Evolutionary conservation across 2,113 vertebrate genomes (phyloP).

Genomic region (Poecile atricapillus): DNA sequence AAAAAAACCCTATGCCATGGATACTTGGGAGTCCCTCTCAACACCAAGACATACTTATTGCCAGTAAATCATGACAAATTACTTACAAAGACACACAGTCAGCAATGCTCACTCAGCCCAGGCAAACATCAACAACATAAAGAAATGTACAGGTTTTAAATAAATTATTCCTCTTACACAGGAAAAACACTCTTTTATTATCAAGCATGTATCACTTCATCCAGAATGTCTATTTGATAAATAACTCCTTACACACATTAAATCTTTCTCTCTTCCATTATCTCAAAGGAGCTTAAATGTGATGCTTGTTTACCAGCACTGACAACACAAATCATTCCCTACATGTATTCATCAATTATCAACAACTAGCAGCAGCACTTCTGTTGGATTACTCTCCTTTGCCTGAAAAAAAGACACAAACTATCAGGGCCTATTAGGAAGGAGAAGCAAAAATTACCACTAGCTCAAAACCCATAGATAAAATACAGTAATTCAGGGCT

Average conservation of each 20-base stretch:
- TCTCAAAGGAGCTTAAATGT: not conserved
- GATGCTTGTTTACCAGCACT: not conserved
- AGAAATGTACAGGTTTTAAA: not conserved
- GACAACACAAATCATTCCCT: not conserved
- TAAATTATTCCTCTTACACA: not conserved
- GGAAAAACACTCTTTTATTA: not conserved
- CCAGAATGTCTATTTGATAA: not conserved
- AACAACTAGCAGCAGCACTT: not conserved
- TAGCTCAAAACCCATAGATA: not conserved
- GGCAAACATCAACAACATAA: not conserved
- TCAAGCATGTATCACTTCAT: not conserved
- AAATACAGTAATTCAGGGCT: not conserved
- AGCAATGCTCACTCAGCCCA: not conserved
- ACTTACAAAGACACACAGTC: not conserved
- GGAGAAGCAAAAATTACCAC: not conserved
- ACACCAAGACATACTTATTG: not conserved
- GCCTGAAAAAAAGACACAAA: not conserved
- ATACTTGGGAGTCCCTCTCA: not conserved
- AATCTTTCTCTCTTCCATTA: not conserved
- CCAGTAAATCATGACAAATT: not conserved
- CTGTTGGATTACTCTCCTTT: not conserved
- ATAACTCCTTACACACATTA: not conserved
- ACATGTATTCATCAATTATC: not conserved
- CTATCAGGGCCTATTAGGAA: not conserved
- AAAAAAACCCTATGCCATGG: not conserved